Evolutionary conservation across 2,113 vertebrate genomes (phyloP).

Genomic region (Rhabdomys dilectus): DNA sequence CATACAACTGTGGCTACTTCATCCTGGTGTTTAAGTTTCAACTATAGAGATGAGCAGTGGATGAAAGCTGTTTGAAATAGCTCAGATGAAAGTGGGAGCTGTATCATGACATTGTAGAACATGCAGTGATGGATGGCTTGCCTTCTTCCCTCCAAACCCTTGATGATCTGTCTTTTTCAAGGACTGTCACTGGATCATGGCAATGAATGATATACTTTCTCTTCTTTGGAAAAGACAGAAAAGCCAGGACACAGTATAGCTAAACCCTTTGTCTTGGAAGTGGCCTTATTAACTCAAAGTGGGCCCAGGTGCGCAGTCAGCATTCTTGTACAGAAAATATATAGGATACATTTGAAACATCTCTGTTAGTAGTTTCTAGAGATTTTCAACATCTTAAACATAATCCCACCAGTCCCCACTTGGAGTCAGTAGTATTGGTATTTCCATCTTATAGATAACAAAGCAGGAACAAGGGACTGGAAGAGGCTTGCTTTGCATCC

Average conservation of each 20-base stretch:
- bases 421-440: background rate
- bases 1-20: background rate
- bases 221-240: conserved; percentile 32
- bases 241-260: background rate
- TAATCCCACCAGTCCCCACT: background rate
- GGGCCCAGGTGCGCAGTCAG: background rate
- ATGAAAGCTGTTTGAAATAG: background rate
- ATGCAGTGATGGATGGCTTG: background rate
- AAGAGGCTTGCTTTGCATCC: background rate
- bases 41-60: background rate
- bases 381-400: background rate
- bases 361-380: background rate
- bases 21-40: background rate
- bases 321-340: background rate
- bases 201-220: conserved; percentile 30
- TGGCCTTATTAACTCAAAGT: background rate
- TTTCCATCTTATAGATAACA: background rate
- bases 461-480: background rate
- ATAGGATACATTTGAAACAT: background rate
- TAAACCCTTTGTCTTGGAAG: background rate
- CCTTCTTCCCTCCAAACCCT: background rate
- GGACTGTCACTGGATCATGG: background rate
- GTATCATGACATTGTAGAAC: background rate
- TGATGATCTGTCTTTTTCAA: background rate
- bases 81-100: background rate